Base-by-base conservation (phyloP, 53 echinoderm and acorn worm species). In the Apostichopus leukothele region DNA sequence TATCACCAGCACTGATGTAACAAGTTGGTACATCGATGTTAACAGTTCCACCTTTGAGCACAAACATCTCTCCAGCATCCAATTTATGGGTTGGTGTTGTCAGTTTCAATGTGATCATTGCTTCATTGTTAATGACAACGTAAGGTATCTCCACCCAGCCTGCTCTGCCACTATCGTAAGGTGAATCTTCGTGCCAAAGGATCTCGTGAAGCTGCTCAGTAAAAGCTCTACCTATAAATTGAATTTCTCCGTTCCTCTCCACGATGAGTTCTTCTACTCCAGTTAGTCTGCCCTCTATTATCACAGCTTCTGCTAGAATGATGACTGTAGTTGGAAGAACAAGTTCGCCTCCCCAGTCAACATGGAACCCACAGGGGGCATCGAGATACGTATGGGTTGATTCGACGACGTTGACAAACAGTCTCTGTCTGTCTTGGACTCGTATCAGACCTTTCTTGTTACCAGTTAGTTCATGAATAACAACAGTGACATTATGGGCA, bases 321-420 rank as follows among this genome's bases (percentile, higher is more conserved):
- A 94, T 79, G 21, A 96, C 86, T 14, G 93, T 94, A 5, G 96
- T 94, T n/a, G 96, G 96, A 0, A 96, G 90, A 8, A 96, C 90
- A 14, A 93, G 76, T 89, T 94, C 94, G 13, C 96, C 94, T 52
- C 91, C 94, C 94, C 92, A 91, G 88, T 96, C 94, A 5, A 96
- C 88, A 74, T 94, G 94, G 86, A 96, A 94, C 1, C 96, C 96
- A 88, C 96, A 96, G 12, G 96, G 96, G 52, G 92, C 92, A 86
- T 96, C 94, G 9, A 96, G 93, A 75, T 96, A 96, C 80, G 96
- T 96, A 53, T 96, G 96, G 12, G 96, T 96, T 25, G 96, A 94
- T 57, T 96, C 96, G 5, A 94, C 93, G 39, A 39, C 39, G 81
- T 96, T 83, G 79, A 96, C 90, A 87, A 91, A 94, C 23, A 96